Conservation (phyloP, 1,140 invertebrate genomes). For the Procambarus clarkii region DNA sequence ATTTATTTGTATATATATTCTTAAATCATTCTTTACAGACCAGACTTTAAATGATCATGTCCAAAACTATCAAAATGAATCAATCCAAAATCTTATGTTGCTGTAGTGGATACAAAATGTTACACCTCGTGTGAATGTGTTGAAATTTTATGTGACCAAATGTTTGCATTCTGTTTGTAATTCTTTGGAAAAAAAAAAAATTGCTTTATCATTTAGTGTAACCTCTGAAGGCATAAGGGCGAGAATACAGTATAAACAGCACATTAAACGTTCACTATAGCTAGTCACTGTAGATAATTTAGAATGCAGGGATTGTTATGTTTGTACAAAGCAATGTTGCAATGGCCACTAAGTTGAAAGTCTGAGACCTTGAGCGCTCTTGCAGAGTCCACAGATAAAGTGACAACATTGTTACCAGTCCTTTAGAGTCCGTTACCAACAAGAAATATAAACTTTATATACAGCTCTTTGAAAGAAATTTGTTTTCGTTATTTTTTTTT, state of each 20-base stretch:
- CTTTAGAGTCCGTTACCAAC: not conserved
- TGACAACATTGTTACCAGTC: constrained; percentile 18
- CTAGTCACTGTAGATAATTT: constrained; percentile 60
- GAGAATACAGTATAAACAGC: constrained; percentile 38
- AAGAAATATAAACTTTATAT: constrained; percentile 25
- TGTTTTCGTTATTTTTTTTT: constrained; percentile 37
- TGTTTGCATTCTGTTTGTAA: constrained; percentile 5
- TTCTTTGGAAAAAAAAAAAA: not conserved
- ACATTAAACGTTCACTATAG: constrained; percentile 63
- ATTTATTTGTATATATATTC: not conserved
- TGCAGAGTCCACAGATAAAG: not conserved
- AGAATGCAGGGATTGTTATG: constrained; percentile 68
- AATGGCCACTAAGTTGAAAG: constrained; percentile 12
- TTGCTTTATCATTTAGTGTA: not conserved
- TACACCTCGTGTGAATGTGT: constrained; percentile 27
- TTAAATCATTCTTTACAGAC: constrained; percentile 41
- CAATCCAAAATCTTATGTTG: constrained; percentile 17
- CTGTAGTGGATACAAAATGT: constrained; percentile 49
- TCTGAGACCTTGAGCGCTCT: not conserved
- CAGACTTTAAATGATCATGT: constrained; percentile 17
- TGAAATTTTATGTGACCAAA: not conserved
- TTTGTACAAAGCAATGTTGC: constrained; percentile 59
- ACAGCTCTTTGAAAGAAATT: constrained; percentile 3
- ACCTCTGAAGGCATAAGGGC: constrained; percentile 9
- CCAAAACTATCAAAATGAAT: constrained; percentile 28